These are phyloP conservation scores for Alca torda DNA, from an alignment of 2,797 vertebrate species.

Conservation along the genomic window DNA sequence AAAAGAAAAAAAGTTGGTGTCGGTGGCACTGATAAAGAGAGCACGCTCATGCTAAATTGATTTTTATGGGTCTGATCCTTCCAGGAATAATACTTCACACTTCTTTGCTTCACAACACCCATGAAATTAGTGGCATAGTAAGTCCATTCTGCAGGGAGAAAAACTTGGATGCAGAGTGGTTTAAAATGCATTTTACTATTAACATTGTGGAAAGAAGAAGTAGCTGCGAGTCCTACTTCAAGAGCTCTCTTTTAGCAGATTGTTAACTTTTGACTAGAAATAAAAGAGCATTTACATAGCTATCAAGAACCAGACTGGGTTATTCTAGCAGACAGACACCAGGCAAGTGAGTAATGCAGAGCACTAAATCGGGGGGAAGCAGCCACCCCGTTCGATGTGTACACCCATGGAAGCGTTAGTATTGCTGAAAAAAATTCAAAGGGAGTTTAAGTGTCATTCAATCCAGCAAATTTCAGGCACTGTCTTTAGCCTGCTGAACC, in stretches of 20 bases:
- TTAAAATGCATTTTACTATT: constrained; percentile 30
- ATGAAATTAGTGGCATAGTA: constrained; percentile 17
- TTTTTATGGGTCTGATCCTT: constrained; percentile 23
- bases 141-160: constrained; percentile 1
- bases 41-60: not conserved
- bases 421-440: not conserved
- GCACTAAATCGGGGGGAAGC: not conserved
- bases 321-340: not conserved
- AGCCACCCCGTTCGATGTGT: fast-evolving
- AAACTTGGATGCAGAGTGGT: not conserved
- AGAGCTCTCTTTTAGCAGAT: not conserved
- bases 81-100: not conserved
- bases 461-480: not conserved
- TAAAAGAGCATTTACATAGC: not conserved
- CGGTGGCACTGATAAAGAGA: not conserved
- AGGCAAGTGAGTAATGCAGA: not conserved
- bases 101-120: constrained; percentile 19
- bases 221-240: not conserved
- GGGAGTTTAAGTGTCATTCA: not conserved
- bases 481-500: not conserved
- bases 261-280: constrained; percentile 6
- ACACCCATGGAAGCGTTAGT: not conserved
- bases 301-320: not conserved
- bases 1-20: not conserved
- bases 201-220: not conserved